Percentiles rank a stretch among this genome's conserved stretches.
These are phyloP conservation scores for Platycheirus rosarum DNA, from an alignment of 2,888 invertebrate genomes.

Conservation along the genomic window DNA sequence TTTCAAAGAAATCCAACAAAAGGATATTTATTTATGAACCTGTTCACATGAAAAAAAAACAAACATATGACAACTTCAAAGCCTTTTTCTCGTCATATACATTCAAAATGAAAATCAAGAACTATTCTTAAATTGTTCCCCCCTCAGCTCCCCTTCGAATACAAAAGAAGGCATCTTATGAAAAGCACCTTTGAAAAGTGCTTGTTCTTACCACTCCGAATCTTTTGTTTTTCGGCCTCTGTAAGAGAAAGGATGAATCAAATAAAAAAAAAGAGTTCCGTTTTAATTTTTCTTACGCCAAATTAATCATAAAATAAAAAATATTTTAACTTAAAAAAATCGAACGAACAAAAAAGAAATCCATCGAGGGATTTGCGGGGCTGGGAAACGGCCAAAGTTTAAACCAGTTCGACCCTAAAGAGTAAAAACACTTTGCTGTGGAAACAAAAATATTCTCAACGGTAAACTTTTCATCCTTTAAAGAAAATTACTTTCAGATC, in stretches of 20 bases:
- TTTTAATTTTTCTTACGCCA: conserved; percentile 48
- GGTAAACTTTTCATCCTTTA: conserved; percentile 7
- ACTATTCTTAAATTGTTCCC: conserved; percentile 36
- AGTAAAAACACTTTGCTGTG: neutral
- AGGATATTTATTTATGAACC: conserved; percentile 3
- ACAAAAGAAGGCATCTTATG: conserved; percentile 25
- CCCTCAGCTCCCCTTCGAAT: neutral
- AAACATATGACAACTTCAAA: neutral
- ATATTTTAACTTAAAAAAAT: conserved; percentile 8
- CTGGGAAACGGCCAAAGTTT: neutral
- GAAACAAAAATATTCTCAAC: neutral
- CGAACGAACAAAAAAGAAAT: conserved; percentile 33
- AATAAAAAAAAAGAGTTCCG: conserved; percentile 33
- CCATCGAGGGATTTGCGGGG: conserved; percentile 26
- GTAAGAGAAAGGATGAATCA: neutral
- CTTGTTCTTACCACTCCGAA: conserved; percentile 36
- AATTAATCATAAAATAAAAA: conserved; percentile 52
- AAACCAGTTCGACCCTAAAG: neutral
- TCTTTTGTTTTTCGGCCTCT: conserved; percentile 36
- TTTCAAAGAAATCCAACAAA: neutral
- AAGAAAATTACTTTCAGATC: conserved; percentile 13
- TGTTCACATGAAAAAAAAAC: neutral
- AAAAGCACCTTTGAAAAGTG: conserved; percentile 36
- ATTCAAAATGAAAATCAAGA: neutral
- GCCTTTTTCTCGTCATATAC: neutral